These are phyloP conservation scores for Oryzias curvinotus DNA, from an alignment of 2,113 vertebrate genomes.

Conservation along the genomic window DNA sequence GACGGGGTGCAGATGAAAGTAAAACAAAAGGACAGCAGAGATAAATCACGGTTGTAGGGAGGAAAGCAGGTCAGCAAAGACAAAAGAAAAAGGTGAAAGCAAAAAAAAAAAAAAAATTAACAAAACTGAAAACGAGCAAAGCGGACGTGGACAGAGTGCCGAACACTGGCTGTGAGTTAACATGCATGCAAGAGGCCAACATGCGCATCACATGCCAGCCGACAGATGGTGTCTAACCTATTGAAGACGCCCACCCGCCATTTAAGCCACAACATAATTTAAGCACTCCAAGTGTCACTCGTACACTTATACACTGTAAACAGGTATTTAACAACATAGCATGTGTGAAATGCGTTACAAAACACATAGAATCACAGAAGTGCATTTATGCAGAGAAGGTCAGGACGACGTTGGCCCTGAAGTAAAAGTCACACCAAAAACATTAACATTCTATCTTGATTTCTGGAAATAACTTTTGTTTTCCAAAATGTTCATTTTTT, in stretches of 20 bases:
- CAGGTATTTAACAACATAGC: slow-evolving; percentile 30
- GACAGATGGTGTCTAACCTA: slow-evolving; percentile 77
- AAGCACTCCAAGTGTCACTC: slow-evolving; percentile 55
- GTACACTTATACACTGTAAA: slow-evolving; percentile 39
- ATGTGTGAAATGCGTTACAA: slow-evolving; percentile 1
- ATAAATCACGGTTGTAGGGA: slow-evolving; percentile 6
- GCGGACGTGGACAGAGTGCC: slow-evolving; percentile 12
- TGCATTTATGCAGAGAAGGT: not conserved
- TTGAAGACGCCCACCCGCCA: slow-evolving; percentile 37
- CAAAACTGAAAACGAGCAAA: slow-evolving; percentile 13
- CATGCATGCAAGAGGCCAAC: slow-evolving; percentile 16
- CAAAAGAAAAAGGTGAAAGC: slow-evolving; percentile 1
- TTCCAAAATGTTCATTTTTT: no score
- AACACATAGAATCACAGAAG: not conserved
- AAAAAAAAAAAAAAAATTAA: slow-evolving; percentile 23
- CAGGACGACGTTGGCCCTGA: not conserved
- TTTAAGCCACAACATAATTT: slow-evolving; percentile 47
- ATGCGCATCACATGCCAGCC: slow-evolving; percentile 51
- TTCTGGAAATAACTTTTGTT: no score
- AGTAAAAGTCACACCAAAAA: not conserved
- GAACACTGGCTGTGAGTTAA: slow-evolving; percentile 11
- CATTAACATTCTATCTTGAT: no score
- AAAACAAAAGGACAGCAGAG: slow-evolving; percentile 6
- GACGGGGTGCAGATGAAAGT: slow-evolving; percentile 7
- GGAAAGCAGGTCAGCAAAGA: slow-evolving; percentile 16